Percentiles rank a stretch among this genome's conserved stretches.
Conservation (phyloP, 2,113 vertebrate genomes). For the Rhea pennata region DNA sequence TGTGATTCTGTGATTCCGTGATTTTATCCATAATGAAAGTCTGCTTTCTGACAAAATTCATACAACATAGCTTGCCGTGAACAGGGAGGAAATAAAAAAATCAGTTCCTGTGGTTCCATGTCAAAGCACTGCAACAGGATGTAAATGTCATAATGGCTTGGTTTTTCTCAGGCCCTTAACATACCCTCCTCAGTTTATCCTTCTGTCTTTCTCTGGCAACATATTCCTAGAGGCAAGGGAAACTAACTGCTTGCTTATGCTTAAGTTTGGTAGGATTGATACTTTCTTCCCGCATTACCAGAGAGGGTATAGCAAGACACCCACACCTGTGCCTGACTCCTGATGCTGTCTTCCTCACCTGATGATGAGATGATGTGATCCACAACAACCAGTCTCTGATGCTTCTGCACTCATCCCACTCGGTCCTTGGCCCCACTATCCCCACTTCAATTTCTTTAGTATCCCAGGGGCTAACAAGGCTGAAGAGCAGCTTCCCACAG, state of each 20-base stretch:
- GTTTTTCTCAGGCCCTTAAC: neutral
- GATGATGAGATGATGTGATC: accelerated
- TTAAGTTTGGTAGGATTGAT: neutral
- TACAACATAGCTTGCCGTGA: neutral
- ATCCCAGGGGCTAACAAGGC: neutral
- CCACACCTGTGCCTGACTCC: accelerated
- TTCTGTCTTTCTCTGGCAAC: neutral
- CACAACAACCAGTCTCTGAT: neutral
- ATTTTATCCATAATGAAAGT: neutral
- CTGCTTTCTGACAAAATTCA: neutral
- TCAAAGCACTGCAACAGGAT: neutral
- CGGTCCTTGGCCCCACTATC: neutral
- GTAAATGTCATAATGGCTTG: neutral
- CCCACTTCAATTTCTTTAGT: neutral
- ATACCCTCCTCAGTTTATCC: neutral
- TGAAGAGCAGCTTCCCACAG: neutral
- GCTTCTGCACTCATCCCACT: neutral
- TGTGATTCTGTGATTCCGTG: no score
- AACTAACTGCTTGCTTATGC: neutral
- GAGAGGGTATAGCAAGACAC: neutral
- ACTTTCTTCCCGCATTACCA: neutral
- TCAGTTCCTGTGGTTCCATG: neutral
- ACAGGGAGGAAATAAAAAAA: neutral
- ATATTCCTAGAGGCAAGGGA: neutral
- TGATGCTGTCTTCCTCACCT: neutral